Base-by-base conservation (phyloP, 2,888 invertebrate genomes). In the Polylopha cassiicola region DNA sequence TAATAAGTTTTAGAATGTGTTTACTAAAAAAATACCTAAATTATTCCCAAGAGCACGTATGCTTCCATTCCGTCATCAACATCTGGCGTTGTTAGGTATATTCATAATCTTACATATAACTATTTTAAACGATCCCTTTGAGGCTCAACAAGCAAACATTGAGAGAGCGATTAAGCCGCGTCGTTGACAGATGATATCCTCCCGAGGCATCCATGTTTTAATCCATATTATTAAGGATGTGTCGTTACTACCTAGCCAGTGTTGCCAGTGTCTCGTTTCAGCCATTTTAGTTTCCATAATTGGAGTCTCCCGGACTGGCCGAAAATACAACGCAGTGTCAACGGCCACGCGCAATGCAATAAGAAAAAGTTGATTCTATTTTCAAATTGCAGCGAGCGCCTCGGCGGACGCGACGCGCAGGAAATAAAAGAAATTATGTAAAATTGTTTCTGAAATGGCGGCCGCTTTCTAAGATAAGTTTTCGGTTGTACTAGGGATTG, bases 271-370 rank as follows among this genome's bases (percentile, higher is more conserved):
- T 67, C 61, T 47, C 48, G 53, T 72, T 62, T 61, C n/a, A n/a
- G n/a, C 39, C 67, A 53, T 45, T 54, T 58, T 62, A 62, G 56
- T 50, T 52, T 48, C 67, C 65, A 57, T 63, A 73, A 70, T 74
- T 71, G 73, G 78, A 63, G 68, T 68, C 75, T 64, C 69, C 63
- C 68, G 74, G 72, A 65, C 66, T 67, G 68, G 65, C 73, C 75
- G 60, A 74, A 80, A 80, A 82, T 82, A 80, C 66, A 58, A 69
- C 75, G 75, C 77, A 73, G 63, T 58, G 81, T 74, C 77, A 75
- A 73, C 76, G 80, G 62, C 76, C 82, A 72, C 55, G 49, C 53
- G 63, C 69, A 67, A 78, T 81, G 82, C 82, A 81, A 75, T 58
- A 71, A 68, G 63, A 69, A 73, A 73, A 64, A 47, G 54, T 38